phyloP scores from a whole-genome alignment of 2,113 vertebrate species.

The Microtus ochrogaster region DNA sequence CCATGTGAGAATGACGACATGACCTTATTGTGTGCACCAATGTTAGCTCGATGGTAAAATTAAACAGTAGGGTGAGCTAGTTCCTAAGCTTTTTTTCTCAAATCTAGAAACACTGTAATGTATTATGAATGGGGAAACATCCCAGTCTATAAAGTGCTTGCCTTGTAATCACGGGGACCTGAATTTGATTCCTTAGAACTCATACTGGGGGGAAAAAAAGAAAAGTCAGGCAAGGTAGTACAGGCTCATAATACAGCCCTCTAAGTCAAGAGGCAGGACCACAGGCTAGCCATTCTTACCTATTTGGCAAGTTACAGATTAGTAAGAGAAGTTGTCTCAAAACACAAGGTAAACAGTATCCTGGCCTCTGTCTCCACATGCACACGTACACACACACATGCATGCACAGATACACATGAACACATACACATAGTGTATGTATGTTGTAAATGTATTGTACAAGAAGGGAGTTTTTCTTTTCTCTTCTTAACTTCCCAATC shows the following conservation, averaged over 20 bases:
- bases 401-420: background rate
- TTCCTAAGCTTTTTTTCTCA: background rate
- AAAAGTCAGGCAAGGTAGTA: background rate
- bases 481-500: background rate
- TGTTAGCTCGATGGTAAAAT: background rate
- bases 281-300: background rate
- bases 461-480: background rate
- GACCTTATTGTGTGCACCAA: background rate
- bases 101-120: background rate
- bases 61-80: background rate
- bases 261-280: background rate
- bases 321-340: background rate
- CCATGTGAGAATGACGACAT: background rate
- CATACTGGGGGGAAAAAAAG: too few species aligned
- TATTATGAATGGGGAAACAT: too few species aligned
- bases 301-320: background rate
- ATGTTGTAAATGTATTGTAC: background rate
- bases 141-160: background rate
- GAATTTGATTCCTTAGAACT: background rate
- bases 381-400: background rate
- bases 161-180: background rate
- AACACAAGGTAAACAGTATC: background rate
- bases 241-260: background rate
- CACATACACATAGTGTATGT: background rate
- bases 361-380: background rate